Evolutionary conservation across 2,113 vertebrate genomes (phyloP).

Genomic region (Sigmodon hispidus): DNA sequence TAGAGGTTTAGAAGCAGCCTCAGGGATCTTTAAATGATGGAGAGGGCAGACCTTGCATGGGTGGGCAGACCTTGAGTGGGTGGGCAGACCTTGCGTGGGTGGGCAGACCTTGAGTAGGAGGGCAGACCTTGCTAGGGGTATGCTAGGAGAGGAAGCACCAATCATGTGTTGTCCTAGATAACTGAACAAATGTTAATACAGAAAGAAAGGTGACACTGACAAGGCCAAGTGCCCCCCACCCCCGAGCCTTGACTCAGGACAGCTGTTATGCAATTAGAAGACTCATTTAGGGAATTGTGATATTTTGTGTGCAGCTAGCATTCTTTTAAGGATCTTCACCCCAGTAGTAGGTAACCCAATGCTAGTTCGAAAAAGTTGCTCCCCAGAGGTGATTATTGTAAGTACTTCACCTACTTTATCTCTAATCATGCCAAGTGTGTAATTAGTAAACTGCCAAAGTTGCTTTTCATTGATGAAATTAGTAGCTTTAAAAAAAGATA

Average conservation of each 20-base stretch:
- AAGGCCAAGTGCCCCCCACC: not conserved
- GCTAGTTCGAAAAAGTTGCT: not conserved
- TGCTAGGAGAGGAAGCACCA: not conserved
- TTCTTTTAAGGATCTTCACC: not conserved
- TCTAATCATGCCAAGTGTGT: not conserved
- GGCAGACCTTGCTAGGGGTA: not conserved
- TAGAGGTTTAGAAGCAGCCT: not conserved
- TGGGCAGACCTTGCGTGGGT: not conserved
- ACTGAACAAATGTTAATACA: not conserved
- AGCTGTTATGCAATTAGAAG: not conserved
- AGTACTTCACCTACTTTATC: not conserved
- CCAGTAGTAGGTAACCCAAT: not conserved
- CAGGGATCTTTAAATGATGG: not conserved
- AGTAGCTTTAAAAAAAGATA: not conserved
- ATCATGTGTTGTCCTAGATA: not conserved
- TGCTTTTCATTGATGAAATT: slow-evolving; percentile 10
- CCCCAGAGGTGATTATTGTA: not conserved
- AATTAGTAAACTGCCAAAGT: not conserved
- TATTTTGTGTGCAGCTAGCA: not conserved
- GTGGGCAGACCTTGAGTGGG: not conserved
- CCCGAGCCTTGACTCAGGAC: not conserved
- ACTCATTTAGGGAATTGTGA: not conserved
- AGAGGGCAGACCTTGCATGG: not conserved
- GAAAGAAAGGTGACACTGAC: not conserved
- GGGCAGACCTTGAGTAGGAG: not conserved